Conservation (phyloP, 2,888 invertebrate genomes). For the Melieria omissa region DNA sequence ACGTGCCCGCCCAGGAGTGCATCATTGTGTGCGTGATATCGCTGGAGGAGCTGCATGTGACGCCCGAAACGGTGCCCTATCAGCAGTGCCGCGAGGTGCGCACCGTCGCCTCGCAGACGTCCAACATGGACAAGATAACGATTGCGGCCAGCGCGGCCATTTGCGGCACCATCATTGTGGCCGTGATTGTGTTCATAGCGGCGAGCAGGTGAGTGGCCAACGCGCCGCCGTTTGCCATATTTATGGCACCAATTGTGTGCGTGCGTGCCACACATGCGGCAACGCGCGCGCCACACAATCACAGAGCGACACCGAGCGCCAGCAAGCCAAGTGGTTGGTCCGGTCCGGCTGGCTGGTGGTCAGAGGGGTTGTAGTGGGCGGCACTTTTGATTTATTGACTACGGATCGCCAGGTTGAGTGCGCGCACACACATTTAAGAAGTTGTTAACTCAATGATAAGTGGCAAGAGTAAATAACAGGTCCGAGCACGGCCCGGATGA, state of each 20-base stretch:
- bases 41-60: slow-evolving; percentile 87
- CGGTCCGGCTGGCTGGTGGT: too few species aligned
- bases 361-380: too few species aligned
- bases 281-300: too few species aligned
- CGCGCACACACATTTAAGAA: too few species aligned
- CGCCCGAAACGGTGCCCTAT: slow-evolving; percentile 86
- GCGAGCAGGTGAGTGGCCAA: slow-evolving; percentile 72
- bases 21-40: slow-evolving; percentile 94
- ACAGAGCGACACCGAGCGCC: too few species aligned
- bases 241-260: too few species aligned
- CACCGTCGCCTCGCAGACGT: slow-evolving; percentile 83
- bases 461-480: background rate
- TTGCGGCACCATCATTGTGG: slow-evolving; percentile 90
- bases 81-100: slow-evolving; percentile 90
- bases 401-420: too few species aligned
- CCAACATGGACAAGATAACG: slow-evolving; percentile 95
- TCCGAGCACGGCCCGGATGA: background rate
- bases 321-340: too few species aligned
- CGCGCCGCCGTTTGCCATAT: too few species aligned
- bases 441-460: too few species aligned
- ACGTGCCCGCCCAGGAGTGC: slow-evolving; percentile 93
- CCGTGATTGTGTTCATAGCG: slow-evolving; percentile 89
- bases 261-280: too few species aligned
- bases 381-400: too few species aligned
- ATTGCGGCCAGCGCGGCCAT: slow-evolving; percentile 94